Conservation (phyloP, 2,797 vertebrate species). For the Parambassis ranga region DNA sequence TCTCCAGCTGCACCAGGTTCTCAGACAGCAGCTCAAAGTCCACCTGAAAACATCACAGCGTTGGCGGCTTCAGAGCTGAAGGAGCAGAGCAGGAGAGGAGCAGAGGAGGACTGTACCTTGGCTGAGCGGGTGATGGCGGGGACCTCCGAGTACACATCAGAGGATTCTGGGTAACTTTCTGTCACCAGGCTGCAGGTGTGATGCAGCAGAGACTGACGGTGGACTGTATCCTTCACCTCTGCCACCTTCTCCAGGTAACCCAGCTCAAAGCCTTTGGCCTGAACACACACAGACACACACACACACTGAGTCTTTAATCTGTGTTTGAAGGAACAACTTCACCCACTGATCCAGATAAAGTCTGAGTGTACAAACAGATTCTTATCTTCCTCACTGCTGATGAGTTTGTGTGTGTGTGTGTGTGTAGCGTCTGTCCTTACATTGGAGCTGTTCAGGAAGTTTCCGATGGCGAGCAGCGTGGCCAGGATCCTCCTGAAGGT, state of each 20-base stretch:
- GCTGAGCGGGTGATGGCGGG: constrained; percentile 89
- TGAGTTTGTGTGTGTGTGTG: background rate
- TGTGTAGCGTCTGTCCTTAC: constrained; percentile 63
- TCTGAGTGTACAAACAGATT: background rate
- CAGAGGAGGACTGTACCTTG: constrained; percentile 75
- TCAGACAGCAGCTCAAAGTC: constrained; percentile 93
- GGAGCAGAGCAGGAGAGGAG: too few species aligned
- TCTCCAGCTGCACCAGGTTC: constrained; percentile 89
- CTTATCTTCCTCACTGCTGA: rapidly evolving
- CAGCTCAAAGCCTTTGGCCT: constrained; percentile 95
- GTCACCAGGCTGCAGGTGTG: constrained; percentile 90
- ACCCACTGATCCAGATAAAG: too few species aligned
- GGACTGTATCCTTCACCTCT: constrained; percentile 96
- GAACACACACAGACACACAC: constrained; percentile 2
- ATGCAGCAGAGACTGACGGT: constrained; percentile 91
- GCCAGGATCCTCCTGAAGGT: constrained; percentile 93
- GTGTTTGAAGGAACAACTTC: background rate
- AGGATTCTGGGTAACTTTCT: constrained; percentile 87
- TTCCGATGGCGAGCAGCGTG: constrained; percentile 91
- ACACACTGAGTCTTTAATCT: rapidly evolving
- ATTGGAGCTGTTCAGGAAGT: constrained; percentile 92
- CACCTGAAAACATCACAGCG: constrained; percentile 77
- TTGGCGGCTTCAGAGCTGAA: background rate
- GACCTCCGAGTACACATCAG: constrained; percentile 93
- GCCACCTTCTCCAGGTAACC: constrained; percentile 95